Evolutionary conservation across 2,113 vertebrate species (phyloP).

Genomic region (Corythornis vintsioides): DNA sequence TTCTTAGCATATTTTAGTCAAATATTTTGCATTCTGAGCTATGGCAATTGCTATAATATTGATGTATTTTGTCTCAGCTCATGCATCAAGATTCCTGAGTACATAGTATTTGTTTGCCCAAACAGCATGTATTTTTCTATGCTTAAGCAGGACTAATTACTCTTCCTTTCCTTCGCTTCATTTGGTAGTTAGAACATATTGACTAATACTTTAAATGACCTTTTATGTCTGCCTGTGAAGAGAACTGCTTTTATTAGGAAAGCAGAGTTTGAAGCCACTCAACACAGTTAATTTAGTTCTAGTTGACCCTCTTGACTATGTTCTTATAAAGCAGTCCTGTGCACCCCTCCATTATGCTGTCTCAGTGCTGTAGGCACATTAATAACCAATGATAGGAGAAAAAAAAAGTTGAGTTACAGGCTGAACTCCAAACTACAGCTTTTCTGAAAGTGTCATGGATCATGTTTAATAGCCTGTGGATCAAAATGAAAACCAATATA

Average conservation of each 20-base stretch:
- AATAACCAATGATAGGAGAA: conserved; percentile 17
- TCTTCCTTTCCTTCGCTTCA: neutral
- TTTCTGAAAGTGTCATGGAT: conserved; percentile 45
- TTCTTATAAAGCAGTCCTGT: neutral
- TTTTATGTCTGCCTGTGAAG: conserved; percentile 3
- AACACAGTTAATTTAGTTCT: conserved; percentile 4
- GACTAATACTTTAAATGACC: neutral
- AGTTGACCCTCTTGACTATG: neutral
- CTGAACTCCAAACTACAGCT: neutral
- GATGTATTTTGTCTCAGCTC: neutral
- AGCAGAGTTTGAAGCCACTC: neutral
- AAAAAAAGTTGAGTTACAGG: neutral
- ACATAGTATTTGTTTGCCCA: neutral
- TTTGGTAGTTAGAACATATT: neutral
- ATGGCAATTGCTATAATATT: neutral
- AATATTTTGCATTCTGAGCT: conserved; percentile 34
- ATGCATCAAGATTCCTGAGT: neutral
- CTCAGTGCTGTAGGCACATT: neutral
- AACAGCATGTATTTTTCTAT: neutral
- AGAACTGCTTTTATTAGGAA: conserved; percentile 1
- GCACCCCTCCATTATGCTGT: neutral
- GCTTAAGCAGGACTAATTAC: neutral
- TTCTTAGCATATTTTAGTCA: conserved; percentile 45
- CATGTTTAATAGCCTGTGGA: conserved; percentile 49
- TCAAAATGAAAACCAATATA: conserved; percentile 48